phyloP scores from a whole-genome alignment of 2,888 invertebrate species.

The Carterocephalus palaemon region DNA sequence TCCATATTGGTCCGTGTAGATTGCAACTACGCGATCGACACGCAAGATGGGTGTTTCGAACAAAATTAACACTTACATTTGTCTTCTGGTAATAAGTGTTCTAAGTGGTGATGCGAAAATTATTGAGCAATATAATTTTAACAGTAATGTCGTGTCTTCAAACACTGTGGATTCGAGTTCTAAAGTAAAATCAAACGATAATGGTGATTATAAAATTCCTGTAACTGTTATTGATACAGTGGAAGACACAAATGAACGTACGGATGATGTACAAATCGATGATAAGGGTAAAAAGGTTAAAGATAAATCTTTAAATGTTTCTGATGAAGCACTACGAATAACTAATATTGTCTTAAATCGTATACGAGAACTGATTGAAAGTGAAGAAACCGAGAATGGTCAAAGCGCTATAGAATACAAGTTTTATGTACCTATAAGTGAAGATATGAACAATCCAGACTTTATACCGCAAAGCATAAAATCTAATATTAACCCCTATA shows the following conservation, averaged over 20 bases:
- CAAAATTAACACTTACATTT: slow-evolving; percentile 14
- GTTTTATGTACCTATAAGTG: slow-evolving; percentile 34
- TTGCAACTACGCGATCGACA: not conserved
- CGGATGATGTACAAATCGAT: not conserved
- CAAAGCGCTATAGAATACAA: slow-evolving; percentile 15
- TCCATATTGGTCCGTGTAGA: slow-evolving; percentile 6
- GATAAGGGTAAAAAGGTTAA: not conserved
- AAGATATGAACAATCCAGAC: slow-evolving; percentile 29
- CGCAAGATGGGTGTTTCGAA: slow-evolving; percentile 2
- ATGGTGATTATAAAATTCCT: not conserved
- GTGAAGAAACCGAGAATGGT: slow-evolving; percentile 18
- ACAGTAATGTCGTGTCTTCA: slow-evolving; percentile 22
- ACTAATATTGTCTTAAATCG: slow-evolving; percentile 24
- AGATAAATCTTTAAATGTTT: slow-evolving; percentile 5
- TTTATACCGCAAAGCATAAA: slow-evolving; percentile 9
- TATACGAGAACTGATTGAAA: slow-evolving; percentile 27
- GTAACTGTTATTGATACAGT: not conserved
- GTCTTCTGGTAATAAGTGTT: slow-evolving; percentile 1
- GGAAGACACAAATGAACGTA: not conserved
- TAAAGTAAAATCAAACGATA: not conserved
- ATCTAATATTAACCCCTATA: slow-evolving; percentile 4
- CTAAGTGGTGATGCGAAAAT: slow-evolving; percentile 16
- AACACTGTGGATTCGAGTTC: slow-evolving; percentile 2
- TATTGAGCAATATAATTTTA: slow-evolving; percentile 16
- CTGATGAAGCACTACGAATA: slow-evolving; percentile 15